A percentile compares a stretch with the other conserved stretches of the same genome.
Conservation (phyloP, 2,113 vertebrate species). For the Vombatus ursinus region DNA sequence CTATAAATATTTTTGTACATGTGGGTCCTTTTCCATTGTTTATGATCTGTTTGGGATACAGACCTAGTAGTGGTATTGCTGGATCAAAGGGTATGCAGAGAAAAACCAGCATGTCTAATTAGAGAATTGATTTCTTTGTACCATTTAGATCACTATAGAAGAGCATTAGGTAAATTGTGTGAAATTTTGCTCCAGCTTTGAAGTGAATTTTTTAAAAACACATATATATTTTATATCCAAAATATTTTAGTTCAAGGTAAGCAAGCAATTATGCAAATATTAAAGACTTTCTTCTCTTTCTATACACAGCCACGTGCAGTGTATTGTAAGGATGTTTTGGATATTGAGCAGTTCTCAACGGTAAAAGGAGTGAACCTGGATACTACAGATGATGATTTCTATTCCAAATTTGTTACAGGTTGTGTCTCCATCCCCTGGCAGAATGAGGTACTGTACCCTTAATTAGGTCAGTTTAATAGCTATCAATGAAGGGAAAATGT, state of each 20-base stretch:
- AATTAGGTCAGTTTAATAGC: neutral
- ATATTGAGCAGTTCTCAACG: conserved; percentile 93
- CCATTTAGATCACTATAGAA: neutral
- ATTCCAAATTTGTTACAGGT: conserved; percentile 93
- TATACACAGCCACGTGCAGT: conserved; percentile 88
- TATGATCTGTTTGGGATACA: too few species aligned
- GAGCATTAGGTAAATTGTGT: neutral
- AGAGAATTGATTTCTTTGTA: neutral
- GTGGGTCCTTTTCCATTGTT: too few species aligned
- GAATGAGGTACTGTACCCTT: conserved; percentile 90
- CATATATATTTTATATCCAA: neutral
- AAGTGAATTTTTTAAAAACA: neutral
- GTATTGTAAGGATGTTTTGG: conserved; percentile 93
- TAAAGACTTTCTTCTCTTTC: neutral
- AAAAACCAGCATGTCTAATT: neutral
- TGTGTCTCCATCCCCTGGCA: conserved; percentile 97
- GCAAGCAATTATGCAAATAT: too few species aligned
- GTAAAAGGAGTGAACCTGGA: conserved; percentile 94
- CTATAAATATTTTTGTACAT: too few species aligned
- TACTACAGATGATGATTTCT: conserved; percentile 90
- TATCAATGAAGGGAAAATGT: neutral
- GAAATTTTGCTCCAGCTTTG: neutral
- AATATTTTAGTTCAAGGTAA: neutral
- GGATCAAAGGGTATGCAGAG: too few species aligned
- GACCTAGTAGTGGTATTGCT: too few species aligned